Evolutionary conservation across 1,140 invertebrate genomes (phyloP).

Genomic region (Achatina immaculata): DNA sequence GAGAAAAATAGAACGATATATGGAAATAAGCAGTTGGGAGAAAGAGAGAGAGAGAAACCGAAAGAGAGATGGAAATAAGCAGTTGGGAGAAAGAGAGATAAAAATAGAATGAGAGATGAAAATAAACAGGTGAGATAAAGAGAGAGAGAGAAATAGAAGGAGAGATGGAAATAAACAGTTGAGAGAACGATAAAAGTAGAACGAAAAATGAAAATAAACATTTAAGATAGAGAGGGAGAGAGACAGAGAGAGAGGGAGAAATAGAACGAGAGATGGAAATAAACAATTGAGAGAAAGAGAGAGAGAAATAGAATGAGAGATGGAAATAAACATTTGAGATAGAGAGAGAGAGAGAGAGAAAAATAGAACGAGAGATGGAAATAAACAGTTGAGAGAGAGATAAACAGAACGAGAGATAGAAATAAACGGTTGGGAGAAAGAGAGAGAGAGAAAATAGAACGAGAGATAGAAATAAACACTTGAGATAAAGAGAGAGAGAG

Average conservation of each 20-base stretch:
- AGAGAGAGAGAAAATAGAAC: constrained; percentile 9
- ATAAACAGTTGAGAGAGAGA: too few relatives aligned
- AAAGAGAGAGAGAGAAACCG: constrained; percentile 36
- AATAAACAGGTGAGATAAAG: background rate
- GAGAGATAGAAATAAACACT: background rate
- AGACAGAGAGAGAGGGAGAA: background rate
- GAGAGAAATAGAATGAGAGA: too few relatives aligned
- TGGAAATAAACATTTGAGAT: too few relatives aligned
- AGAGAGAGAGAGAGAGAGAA: too few relatives aligned
- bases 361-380: too few relatives aligned
- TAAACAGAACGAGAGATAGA: too few relatives aligned
- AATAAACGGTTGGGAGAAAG: background rate
- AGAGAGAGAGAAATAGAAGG: background rate
- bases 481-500: constrained; percentile 7
- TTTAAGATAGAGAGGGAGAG: background rate
- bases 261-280: too few relatives aligned
- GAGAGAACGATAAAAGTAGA: background rate
- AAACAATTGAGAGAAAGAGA: too few relatives aligned
- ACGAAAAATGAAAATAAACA: background rate
- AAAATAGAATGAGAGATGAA: background rate
- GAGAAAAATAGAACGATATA: too few relatives aligned
- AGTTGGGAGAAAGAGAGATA: background rate
- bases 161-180: background rate
- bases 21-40: too few relatives aligned
- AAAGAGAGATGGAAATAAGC: constrained; percentile 31